Percentiles rank a stretch among this genome's conserved stretches.
Evolutionary conservation across 1,140 invertebrate genomes (phyloP).

Genomic region (Atopsyche davidsoni): DNA sequence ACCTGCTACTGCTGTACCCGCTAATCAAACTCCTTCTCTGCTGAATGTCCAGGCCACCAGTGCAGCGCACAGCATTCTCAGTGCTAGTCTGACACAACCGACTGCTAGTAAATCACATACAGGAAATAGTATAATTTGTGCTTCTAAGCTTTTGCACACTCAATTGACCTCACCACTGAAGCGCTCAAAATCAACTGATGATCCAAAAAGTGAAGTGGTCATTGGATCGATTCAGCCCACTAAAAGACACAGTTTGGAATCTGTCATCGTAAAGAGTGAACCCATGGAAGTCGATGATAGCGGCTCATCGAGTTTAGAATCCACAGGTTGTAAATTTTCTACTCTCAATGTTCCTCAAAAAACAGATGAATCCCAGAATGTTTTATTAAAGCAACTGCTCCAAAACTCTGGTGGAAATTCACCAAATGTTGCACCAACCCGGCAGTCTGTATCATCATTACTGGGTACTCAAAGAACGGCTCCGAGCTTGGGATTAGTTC

Average conservation of each 20-base stretch:
- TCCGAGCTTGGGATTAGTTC: conserved; percentile 59
- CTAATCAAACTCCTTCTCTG: conserved; percentile 13
- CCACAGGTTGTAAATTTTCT: conserved; percentile 35
- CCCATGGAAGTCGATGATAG: conserved; percentile 45
- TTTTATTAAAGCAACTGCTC: conserved; percentile 80
- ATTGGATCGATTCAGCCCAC: conserved; percentile 45
- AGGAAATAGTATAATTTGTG: conserved; percentile 41
- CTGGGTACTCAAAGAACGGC: conserved; percentile 47
- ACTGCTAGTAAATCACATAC: conserved; percentile 38
- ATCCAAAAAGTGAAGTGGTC: conserved; percentile 46
- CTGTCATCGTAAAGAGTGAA: conserved; percentile 46
- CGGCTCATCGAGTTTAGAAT: conserved; percentile 13
- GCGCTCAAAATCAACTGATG: conserved; percentile 48
- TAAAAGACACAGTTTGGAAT: conserved; percentile 47
- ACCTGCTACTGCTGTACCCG: conserved; percentile 33
- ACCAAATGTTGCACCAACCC: conserved; percentile 45
- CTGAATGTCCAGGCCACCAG: conserved; percentile 3
- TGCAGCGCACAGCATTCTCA: conserved; percentile 14
- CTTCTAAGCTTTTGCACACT: conserved; percentile 49
- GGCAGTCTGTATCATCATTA: conserved; percentile 41
- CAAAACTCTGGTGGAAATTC: conserved; percentile 69
- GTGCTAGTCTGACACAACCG: conserved; percentile 32
- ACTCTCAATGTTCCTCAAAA: conserved; percentile 36
- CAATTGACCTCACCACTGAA: conserved; percentile 51
- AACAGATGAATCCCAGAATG: conserved; percentile 79